phyloP scores from a whole-genome alignment of 2,888 invertebrate species.

The Epistrophe eligans region DNA sequence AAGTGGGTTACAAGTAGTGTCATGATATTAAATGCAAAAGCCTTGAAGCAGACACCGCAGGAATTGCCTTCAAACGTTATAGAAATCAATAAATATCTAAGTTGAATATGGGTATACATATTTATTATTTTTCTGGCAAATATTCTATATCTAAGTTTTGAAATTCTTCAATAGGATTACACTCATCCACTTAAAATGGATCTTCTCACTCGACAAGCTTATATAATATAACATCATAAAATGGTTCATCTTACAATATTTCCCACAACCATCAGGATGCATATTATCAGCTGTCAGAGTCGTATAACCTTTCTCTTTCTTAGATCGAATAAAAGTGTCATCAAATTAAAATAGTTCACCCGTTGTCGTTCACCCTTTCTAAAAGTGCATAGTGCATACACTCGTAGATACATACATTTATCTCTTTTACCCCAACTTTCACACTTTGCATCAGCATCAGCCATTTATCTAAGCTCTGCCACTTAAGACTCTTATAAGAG shows the following conservation, averaged over 20 bases:
- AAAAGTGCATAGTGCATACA: neutral
- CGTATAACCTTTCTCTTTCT: slow-evolving; percentile 26
- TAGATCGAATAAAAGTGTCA: slow-evolving; percentile 51
- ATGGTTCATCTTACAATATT: neutral
- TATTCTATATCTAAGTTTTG: no score
- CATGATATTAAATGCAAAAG: no score
- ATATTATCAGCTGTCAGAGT: slow-evolving; percentile 4
- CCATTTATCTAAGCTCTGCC: slow-evolving; percentile 62
- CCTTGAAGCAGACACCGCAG: no score
- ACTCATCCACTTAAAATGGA: neutral
- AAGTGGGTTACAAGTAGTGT: no score
- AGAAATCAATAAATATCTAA: no score
- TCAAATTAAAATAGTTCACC: slow-evolving; percentile 56
- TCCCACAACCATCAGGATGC: slow-evolving; percentile 1
- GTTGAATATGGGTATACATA: no score
- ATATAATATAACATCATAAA: neutral
- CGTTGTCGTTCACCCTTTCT: slow-evolving; percentile 4
- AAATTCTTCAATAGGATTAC: neutral
- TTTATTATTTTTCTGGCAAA: no score
- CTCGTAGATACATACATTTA: slow-evolving; percentile 37
- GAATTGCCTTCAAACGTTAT: no score
- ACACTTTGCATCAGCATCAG: slow-evolving; percentile 39
- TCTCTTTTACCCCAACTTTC: slow-evolving; percentile 28
- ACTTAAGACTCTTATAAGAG: slow-evolving; percentile 49
- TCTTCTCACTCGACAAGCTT: neutral